These are phyloP conservation scores for Mormyrus iriodes DNA, from an alignment of 2,113 vertebrate genomes.

Conservation along the genomic window DNA sequence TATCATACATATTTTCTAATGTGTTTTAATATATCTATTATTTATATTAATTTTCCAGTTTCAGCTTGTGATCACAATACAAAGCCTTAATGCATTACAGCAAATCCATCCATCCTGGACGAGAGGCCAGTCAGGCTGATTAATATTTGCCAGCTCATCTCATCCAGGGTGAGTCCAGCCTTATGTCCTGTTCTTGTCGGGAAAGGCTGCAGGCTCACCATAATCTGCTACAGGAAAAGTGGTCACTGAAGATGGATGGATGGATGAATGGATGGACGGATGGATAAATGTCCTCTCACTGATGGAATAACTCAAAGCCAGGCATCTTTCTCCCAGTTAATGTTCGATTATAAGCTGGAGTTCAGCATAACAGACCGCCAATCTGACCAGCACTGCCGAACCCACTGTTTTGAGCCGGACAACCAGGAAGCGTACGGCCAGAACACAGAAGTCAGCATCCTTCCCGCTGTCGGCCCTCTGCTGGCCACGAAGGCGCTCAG, in stretches of 20 bases:
- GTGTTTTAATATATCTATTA: background rate
- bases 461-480: background rate
- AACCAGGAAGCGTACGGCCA: background rate
- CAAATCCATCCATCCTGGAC: background rate
- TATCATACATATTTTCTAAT: background rate
- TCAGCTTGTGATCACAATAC: background rate
- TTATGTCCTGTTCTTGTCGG: background rate
- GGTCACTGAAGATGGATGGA: background rate
- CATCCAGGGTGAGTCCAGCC: background rate
- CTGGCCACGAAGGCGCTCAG: background rate
- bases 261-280: background rate
- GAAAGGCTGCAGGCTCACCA: background rate
- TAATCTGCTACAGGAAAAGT: background rate
- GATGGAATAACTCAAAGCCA: background rate
- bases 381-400: slow-evolving; percentile 12
- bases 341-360: background rate
- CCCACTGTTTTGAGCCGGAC: slow-evolving; percentile 17
- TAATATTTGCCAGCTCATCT: background rate
- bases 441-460: slow-evolving; percentile 36
- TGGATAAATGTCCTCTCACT: background rate
- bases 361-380: background rate
- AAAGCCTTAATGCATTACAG: background rate
- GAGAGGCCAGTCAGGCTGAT: background rate
- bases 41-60: background rate
- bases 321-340: background rate